phyloP scores from a whole-genome alignment of 2,113 vertebrate species.

The Otocyon megalotis region DNA sequence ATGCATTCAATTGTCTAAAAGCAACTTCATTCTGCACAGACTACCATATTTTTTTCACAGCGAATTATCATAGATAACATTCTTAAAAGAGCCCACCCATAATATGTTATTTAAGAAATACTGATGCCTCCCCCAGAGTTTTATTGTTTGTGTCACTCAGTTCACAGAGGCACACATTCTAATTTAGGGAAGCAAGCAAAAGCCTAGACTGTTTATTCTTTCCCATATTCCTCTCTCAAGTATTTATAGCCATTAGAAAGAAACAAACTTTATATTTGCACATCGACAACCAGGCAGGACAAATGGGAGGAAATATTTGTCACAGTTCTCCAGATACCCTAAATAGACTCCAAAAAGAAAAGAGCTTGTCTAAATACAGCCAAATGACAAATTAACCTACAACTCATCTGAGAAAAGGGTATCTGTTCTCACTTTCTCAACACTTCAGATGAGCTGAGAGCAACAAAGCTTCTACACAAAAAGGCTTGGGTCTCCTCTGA shows the following conservation, averaged over 20 bases:
- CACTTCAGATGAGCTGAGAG: not conserved
- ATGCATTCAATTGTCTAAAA: slow-evolving; percentile 14
- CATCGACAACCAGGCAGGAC: slow-evolving; percentile 36
- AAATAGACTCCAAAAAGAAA: not conserved
- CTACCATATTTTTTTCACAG: not conserved
- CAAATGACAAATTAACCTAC: not conserved
- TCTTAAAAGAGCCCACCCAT: not conserved
- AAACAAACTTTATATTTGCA: slow-evolving; percentile 7
- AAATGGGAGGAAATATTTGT: slow-evolving; percentile 40
- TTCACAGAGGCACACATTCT: not conserved
- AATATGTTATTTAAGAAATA: not conserved
- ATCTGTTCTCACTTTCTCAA: not conserved
- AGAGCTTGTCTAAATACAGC: not conserved
- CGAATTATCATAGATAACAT: not conserved
- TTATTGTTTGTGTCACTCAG: not conserved
- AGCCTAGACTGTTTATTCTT: not conserved
- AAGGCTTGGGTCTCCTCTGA: not conserved
- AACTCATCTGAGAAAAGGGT: not conserved
- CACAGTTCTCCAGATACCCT: not conserved
- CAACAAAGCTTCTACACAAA: not conserved
- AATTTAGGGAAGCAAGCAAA: not conserved
- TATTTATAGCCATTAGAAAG: slow-evolving; percentile 38
- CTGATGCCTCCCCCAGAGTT: not conserved
- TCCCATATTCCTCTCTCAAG: slow-evolving; percentile 5
- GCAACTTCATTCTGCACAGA: not conserved